phyloP scores from a whole-genome alignment of 1,140 invertebrate species.

The Telenomus remus region DNA sequence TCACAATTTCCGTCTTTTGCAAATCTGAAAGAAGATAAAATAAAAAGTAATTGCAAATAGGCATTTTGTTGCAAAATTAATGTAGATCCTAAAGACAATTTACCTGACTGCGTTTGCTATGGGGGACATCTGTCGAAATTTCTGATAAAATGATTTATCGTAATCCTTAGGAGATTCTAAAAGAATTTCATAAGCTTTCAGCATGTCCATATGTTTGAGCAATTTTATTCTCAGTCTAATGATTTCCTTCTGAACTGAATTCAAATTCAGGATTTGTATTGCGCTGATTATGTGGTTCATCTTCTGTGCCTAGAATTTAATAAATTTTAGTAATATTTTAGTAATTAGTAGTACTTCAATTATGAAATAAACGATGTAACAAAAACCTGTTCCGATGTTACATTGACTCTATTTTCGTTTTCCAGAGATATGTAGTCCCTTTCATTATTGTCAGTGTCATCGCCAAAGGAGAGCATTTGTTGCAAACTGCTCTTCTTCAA shows the following conservation, averaged over 20 bases:
- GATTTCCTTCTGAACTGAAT: conserved; percentile 78
- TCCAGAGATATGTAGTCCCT: conserved; percentile 60
- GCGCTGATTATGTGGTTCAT: conserved; percentile 64
- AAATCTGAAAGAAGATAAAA: conserved; percentile 66
- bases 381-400: conserved; percentile 50
- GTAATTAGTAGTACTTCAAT: background rate
- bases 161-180: conserved; percentile 68
- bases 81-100: no score
- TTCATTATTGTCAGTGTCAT: conserved; percentile 70
- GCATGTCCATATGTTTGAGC: conserved; percentile 79
- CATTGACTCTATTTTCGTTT: conserved; percentile 58
- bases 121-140: conserved; percentile 78
- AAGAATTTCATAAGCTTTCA: conserved; percentile 81
- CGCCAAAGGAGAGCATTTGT: conserved; percentile 74
- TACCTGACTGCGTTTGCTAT: conserved; percentile 77
- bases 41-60: conserved; percentile 54
- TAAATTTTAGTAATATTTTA: no score
- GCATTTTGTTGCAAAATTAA: no score
- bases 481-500: conserved; percentile 82
- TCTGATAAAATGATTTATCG: conserved; percentile 77
- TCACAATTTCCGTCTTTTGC: conserved; percentile 77
- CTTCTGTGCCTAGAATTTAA: conserved; percentile 61
- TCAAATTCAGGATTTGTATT: conserved; percentile 71
- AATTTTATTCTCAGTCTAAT: conserved; percentile 78
- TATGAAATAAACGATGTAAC: background rate